A percentile compares a stretch with the other conserved stretches of the same genome.
Evolutionary conservation across 2,888 invertebrate species (phyloP).

Genomic region (Coecobrya sp.): DNA sequence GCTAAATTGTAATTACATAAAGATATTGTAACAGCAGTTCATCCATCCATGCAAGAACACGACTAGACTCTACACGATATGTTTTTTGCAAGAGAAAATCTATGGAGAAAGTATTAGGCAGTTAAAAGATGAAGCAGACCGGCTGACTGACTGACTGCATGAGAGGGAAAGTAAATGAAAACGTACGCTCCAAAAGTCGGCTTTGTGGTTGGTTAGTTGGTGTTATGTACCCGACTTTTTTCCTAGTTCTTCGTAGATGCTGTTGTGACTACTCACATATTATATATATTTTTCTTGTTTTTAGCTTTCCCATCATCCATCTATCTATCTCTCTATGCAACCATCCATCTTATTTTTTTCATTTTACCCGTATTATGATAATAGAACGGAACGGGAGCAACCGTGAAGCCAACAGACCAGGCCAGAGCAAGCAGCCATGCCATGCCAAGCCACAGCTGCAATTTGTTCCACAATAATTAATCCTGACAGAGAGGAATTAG

Average conservation of each 20-base stretch:
- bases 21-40: conserved; percentile 52
- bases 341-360: conserved; percentile 59
- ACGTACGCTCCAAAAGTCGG: conserved; percentile 16
- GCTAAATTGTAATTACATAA: conserved; percentile 66
- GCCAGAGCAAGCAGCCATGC: conserved; percentile 36
- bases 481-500: conserved; percentile 81
- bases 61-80: background rate
- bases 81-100: background rate
- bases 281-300: conserved; percentile 23
- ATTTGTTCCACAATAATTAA: conserved; percentile 81
- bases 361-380: conserved; percentile 60
- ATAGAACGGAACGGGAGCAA: conserved; percentile 59
- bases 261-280: background rate
- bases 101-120: background rate
- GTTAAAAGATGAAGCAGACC: background rate
- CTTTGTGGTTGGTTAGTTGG: conserved; percentile 30
- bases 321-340: conserved; percentile 43
- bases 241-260: background rate
- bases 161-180: conserved; percentile 19
- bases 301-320: conserved; percentile 32
- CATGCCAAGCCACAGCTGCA: conserved; percentile 77
- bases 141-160: background rate
- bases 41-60: conserved; percentile 37
- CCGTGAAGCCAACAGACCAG: conserved; percentile 50
- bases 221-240: conserved; percentile 15